Percentiles rank a stretch among this genome's conserved stretches.
Evolutionary conservation across 2,797 vertebrate species (phyloP).

Genomic region (Muraenolepis orangiensis): DNA sequence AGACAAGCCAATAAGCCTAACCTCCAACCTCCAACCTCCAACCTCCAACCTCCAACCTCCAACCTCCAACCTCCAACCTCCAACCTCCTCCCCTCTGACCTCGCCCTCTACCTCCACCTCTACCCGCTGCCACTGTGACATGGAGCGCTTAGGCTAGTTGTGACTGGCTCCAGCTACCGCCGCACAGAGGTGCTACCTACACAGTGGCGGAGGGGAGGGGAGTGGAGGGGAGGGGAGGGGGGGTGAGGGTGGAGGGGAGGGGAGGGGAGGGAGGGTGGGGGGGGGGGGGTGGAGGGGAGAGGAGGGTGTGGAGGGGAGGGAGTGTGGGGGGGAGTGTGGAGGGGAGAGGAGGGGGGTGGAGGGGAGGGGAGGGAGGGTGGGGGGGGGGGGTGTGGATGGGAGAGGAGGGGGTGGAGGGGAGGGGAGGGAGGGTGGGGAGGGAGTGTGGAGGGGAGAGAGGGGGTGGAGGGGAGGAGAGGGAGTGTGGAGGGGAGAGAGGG

Average conservation of each 20-base stretch:
- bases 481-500: constrained; percentile 17
- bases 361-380: constrained; percentile 34
- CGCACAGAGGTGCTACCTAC: constrained; percentile 60
- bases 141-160: constrained; percentile 56
- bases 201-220: no score
- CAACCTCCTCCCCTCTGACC: constrained; percentile 51
- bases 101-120: constrained; percentile 56
- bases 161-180: constrained; percentile 65
- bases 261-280: constrained; percentile 36
- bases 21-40: constrained; percentile 38
- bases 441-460: no score
- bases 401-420: constrained; percentile 27
- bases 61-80: constrained; percentile 67
- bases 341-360: no score
- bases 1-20: constrained; percentile 70
- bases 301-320: no score
- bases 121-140: constrained; percentile 55
- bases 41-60: no score
- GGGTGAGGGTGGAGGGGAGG: no score
- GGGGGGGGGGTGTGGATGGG: constrained; percentile 7
- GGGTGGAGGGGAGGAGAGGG: constrained; percentile 39
- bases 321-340: no score
- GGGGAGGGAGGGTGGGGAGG: constrained; percentile 30
- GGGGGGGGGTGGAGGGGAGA: constrained; percentile 30
- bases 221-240: constrained; percentile 18